phyloP scores from a whole-genome alignment of 2,888 invertebrate genomes.

The Acheta domesticus region DNA sequence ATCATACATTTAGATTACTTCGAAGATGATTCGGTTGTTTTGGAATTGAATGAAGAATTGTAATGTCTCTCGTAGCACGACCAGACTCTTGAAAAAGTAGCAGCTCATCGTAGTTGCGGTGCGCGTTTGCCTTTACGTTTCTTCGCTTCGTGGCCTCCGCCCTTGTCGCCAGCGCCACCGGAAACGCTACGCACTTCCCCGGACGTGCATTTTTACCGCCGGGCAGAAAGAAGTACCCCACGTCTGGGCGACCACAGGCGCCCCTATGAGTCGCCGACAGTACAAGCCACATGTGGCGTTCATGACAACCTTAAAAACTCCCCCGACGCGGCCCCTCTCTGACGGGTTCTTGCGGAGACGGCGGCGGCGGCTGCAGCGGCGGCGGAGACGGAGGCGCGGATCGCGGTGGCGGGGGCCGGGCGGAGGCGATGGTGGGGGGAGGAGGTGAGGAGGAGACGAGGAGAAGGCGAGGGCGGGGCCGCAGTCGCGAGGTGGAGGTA shows the following conservation, averaged over 20 bases:
- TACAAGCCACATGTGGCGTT: slow-evolving; percentile 6
- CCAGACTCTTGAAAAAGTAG: neutral
- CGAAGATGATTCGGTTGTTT: too few species aligned
- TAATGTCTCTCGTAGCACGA: too few species aligned
- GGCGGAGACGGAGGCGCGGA: neutral
- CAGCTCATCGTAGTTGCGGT: neutral
- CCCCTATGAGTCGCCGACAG: neutral
- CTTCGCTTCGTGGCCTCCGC: neutral
- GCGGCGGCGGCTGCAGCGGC: neutral
- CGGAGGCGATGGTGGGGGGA: neutral
- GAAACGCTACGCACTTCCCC: neutral
- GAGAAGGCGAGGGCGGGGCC: neutral
- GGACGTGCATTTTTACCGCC: neutral
- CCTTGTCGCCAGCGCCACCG: neutral
- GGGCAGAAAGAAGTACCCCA: neutral
- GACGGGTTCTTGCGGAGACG: neutral
- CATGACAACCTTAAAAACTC: neutral
- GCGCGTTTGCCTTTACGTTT: neutral
- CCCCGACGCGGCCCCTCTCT: neutral
- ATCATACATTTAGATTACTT: too few species aligned
- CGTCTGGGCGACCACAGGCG: neutral
- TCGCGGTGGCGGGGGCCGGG: neutral
- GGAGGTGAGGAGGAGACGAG: neutral
- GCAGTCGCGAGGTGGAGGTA: neutral
- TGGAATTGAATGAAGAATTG: too few species aligned